phyloP scores from a whole-genome alignment of 2,888 invertebrate species.

The Smittia sp. region DNA sequence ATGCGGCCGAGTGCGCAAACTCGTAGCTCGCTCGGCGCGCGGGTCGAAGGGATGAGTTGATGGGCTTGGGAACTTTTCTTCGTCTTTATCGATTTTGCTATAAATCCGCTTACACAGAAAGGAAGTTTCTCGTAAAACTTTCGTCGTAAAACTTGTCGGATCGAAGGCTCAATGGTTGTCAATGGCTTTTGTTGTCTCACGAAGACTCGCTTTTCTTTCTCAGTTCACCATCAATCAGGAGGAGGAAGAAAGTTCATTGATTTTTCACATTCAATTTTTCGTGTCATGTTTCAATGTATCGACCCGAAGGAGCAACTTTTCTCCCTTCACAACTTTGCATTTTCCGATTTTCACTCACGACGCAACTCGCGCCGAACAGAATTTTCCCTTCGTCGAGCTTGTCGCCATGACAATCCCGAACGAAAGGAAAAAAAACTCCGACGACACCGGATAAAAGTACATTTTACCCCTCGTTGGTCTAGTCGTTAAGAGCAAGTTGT shows the following conservation, averaged over 20 bases:
- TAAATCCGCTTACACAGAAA: not conserved
- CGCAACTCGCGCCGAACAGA: constrained; percentile 6
- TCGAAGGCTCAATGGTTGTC: too few relatives aligned
- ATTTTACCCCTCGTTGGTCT: constrained; percentile 33
- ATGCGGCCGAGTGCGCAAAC: not conserved
- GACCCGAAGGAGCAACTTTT: not conserved
- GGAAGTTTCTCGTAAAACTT: constrained; percentile 6
- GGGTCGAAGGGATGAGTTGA: not conserved
- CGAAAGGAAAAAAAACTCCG: not conserved
- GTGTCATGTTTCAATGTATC: constrained; percentile 19
- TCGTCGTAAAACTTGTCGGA: not conserved
- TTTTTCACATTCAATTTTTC: constrained; percentile 4
- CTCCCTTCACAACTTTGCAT: constrained; percentile 13
- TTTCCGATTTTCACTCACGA: not conserved
- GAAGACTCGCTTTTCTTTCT: too few relatives aligned
- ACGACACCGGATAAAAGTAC: constrained; percentile 35
- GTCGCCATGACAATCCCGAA: constrained; percentile 32
- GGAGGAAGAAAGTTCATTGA: constrained; percentile 11
- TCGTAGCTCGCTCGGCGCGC: not conserved
- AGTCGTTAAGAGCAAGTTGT: constrained; percentile 34
- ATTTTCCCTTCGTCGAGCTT: constrained; percentile 18
- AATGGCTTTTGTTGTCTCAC: too few relatives aligned
- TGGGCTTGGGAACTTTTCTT: not conserved
- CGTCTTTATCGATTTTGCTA: constrained; percentile 10
- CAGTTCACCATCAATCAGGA: too few relatives aligned